Conservation (phyloP, 2,888 invertebrate genomes). For the Andrena marginata region DNA sequence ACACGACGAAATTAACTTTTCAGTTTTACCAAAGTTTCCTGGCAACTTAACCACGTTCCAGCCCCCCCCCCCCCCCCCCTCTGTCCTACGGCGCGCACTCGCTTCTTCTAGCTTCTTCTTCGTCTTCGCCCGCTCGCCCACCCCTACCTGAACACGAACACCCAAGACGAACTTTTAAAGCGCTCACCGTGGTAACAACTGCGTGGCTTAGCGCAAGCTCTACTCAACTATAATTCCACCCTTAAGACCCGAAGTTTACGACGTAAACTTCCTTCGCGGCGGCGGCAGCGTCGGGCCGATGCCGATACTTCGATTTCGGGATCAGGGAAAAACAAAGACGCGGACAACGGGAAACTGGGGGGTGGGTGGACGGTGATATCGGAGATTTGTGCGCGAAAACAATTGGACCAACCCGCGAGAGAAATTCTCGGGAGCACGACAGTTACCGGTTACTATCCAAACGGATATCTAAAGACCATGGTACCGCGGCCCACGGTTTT, state of each 20-base stretch:
- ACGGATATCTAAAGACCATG: slow-evolving; percentile 26
- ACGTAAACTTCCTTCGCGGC: slow-evolving; percentile 76
- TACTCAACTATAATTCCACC: slow-evolving; percentile 78
- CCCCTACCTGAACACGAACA: slow-evolving; percentile 57
- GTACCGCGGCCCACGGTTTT: slow-evolving; percentile 7
- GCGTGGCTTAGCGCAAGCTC: slow-evolving; percentile 71
- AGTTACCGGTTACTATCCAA: slow-evolving; percentile 26
- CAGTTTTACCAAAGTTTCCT: slow-evolving; percentile 84
- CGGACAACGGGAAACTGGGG: not conserved
- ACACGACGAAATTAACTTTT: slow-evolving; percentile 84
- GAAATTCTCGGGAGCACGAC: slow-evolving; percentile 34
- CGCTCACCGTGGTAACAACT: slow-evolving; percentile 79
- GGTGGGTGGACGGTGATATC: slow-evolving; percentile 29
- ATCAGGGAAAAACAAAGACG: slow-evolving; percentile 45
- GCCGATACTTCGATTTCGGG: slow-evolving; percentile 69
- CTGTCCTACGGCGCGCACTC: slow-evolving; percentile 49
- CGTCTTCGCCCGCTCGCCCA: slow-evolving; percentile 40
- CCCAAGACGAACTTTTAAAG: slow-evolving; percentile 80
- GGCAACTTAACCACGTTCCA: slow-evolving; percentile 78
- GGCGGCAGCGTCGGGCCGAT: slow-evolving; percentile 42
- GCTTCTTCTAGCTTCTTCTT: slow-evolving; percentile 58
- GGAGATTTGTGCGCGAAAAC: slow-evolving; percentile 57
- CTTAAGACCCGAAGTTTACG: slow-evolving; percentile 80
- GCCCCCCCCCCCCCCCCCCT: slow-evolving; percentile 59
- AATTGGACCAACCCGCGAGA: slow-evolving; percentile 47